Conservation (phyloP, 2,797 vertebrate species). For the Geotrypetes seraphini region DNA sequence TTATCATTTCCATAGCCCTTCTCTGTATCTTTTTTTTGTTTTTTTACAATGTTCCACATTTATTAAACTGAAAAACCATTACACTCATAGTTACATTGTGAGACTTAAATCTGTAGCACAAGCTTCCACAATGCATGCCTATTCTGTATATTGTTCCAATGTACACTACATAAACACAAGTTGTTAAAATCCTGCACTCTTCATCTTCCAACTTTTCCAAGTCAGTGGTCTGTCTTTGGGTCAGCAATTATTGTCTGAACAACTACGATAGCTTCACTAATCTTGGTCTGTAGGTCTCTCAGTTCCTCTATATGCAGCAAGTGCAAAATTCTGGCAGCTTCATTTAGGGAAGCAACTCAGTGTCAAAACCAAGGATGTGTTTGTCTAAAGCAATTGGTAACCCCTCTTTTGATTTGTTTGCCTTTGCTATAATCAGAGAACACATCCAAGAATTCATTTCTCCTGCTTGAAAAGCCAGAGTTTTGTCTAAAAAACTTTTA, state of each 20-base stretch:
- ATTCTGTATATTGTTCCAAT: conserved; percentile 5
- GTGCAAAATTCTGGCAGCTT: conserved; percentile 86
- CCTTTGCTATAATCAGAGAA: conserved; percentile 77
- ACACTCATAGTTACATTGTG: no score
- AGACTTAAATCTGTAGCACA: conserved; percentile 18
- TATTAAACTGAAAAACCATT: no score
- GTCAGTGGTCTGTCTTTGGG: conserved; percentile 92
- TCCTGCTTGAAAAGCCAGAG: no score
- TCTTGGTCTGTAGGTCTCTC: conserved; percentile 88
- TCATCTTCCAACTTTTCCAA: conserved; percentile 96
- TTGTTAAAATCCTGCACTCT: background rate
- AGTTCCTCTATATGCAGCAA: conserved; percentile 95
- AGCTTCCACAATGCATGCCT: conserved; percentile 31
- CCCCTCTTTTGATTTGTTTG: conserved; percentile 83
- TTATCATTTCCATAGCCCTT: no score
- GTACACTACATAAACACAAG: background rate
- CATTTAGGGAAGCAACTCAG: conserved; percentile 92
- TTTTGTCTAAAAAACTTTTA: no score
- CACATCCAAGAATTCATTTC: no score
- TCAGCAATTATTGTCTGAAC: conserved; percentile 95
- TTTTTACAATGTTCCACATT: no score
- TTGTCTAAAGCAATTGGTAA: conserved; percentile 86
- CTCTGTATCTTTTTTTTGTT: no score
- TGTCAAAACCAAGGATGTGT: conserved; percentile 90
- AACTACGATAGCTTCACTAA: conserved; percentile 93